Percentiles rank a stretch among this genome's conserved stretches.
phyloP scores from a whole-genome alignment of 2,888 invertebrate genomes.

The Volucella bombylans region DNA sequence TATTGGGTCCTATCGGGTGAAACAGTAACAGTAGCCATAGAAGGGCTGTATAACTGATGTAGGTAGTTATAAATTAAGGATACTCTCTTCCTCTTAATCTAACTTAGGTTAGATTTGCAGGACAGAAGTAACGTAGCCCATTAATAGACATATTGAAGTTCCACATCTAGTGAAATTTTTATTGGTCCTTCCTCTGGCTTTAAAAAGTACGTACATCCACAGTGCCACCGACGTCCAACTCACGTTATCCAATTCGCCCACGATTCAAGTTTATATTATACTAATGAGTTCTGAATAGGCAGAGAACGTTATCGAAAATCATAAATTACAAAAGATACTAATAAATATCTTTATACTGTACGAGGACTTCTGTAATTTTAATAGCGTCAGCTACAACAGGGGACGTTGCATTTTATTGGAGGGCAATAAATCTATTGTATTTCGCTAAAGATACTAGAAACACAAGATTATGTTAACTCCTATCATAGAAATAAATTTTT shows the following conservation, averaged over 20 bases:
- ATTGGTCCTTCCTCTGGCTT: too few species aligned
- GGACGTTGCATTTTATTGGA: conserved; percentile 8
- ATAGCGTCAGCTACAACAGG: neutral
- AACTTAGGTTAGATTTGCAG: too few species aligned
- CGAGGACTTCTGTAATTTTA: conserved; percentile 30
- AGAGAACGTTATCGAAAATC: conserved; percentile 8
- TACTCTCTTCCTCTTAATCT: too few species aligned
- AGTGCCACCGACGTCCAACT: neutral
- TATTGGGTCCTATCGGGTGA: too few species aligned
- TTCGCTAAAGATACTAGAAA: neutral
- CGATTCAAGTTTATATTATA: neutral
- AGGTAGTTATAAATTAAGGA: too few species aligned
- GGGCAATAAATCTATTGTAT: conserved; percentile 13
- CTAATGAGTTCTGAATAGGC: neutral
- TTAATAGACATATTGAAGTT: too few species aligned
- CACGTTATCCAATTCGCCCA: neutral
- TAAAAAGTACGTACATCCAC: too few species aligned
- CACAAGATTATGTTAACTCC: neutral
- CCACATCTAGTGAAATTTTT: too few species aligned
- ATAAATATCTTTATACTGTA: neutral
- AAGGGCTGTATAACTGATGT: too few species aligned
- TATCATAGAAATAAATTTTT: neutral
- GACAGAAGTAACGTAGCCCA: too few species aligned
- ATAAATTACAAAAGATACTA: conserved; percentile 33
- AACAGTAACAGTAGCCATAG: too few species aligned